Evolutionary conservation across 2,797 vertebrate genomes (phyloP).

Genomic region (Onychomys leucogaster): DNA sequence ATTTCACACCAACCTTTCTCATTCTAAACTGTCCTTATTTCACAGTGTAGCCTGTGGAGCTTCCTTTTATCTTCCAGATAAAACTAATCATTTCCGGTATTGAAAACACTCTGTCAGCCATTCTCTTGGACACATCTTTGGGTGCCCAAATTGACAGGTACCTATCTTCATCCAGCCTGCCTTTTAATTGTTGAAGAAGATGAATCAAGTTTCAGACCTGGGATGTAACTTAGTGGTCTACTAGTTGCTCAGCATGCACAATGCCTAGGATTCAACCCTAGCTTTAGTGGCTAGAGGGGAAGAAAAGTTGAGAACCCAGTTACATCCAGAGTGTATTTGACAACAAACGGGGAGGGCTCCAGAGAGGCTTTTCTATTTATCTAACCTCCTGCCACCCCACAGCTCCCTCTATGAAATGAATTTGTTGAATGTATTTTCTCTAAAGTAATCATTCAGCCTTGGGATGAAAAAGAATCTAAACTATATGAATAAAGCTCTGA

Average conservation of each 20-base stretch:
- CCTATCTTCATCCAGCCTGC: not conserved
- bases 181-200: not conserved
- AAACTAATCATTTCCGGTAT: not conserved
- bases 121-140: not conserved
- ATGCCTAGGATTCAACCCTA: not conserved
- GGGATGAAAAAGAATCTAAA: not conserved
- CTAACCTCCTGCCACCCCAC: not conserved
- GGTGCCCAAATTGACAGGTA: not conserved
- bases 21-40: not conserved
- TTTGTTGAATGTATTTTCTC: not conserved
- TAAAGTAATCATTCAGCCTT: not conserved
- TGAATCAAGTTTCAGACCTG: too few species aligned
- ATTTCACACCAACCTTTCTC: not conserved
- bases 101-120: not conserved
- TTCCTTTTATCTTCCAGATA: not conserved
- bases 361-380: not conserved
- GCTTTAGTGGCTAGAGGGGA: too few species aligned
- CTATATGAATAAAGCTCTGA: not conserved
- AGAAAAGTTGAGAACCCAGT: not conserved
- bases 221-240: too few species aligned
- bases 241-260: too few species aligned
- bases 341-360: fast-evolving
- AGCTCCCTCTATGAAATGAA: fast-evolving
- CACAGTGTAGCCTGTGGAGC: not conserved
- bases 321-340: not conserved